Conservation (phyloP, 2,888 invertebrate species). For the Deilephila elpenor region DNA sequence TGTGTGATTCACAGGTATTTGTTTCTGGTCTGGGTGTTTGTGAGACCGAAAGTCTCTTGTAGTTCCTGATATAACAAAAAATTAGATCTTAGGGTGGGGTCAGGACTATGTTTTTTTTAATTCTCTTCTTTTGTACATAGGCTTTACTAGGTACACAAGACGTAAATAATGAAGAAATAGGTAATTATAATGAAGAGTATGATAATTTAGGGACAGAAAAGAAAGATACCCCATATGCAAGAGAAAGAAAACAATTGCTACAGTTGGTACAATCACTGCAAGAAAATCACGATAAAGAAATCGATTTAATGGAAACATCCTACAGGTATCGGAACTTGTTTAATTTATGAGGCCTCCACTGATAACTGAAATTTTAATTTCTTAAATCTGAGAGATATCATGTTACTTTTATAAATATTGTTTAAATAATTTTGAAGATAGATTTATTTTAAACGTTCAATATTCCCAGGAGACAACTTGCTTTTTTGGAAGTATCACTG, state of each 20-base stretch:
- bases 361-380: not conserved
- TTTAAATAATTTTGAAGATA: not conserved
- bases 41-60: no score
- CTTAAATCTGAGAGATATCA: no score
- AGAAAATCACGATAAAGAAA: slow-evolving; percentile 85
- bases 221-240: slow-evolving; percentile 62
- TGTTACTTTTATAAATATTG: not conserved
- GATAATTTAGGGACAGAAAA: slow-evolving; percentile 48
- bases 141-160: slow-evolving; percentile 60
- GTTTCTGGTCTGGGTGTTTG: no score
- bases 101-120: slow-evolving; percentile 49
- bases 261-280: slow-evolving; percentile 81
- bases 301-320: slow-evolving; percentile 86
- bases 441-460: not conserved
- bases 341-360: no score
- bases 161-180: slow-evolving; percentile 46
- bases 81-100: slow-evolving; percentile 32
- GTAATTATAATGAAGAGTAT: slow-evolving; percentile 43
- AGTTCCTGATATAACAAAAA: no score
- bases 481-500: slow-evolving; percentile 83
- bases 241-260: slow-evolving; percentile 72
- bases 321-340: slow-evolving; percentile 78
- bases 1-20: no score
- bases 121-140: slow-evolving; percentile 48
- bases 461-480: slow-evolving; percentile 81